phyloP scores from a whole-genome alignment of 2,113 vertebrate species.

The Corydoras sp. region DNA sequence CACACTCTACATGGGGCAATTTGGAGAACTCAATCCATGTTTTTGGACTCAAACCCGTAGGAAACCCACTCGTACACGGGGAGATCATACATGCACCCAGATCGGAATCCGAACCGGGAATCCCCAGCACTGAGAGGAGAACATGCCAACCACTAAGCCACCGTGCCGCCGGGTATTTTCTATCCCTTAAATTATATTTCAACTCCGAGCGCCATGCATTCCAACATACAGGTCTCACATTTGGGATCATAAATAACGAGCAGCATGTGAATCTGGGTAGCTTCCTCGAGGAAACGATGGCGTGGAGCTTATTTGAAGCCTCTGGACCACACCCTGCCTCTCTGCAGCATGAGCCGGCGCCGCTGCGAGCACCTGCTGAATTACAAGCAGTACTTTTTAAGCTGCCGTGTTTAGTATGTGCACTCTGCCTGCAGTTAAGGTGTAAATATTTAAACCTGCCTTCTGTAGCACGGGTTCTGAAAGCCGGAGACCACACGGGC shows the following conservation, averaged over 20 bases:
- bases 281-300: background rate
- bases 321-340: background rate
- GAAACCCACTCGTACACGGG: too few relatives aligned
- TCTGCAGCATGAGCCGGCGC: background rate
- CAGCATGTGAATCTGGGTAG: background rate
- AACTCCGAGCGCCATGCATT: conserved; percentile 4
- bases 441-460: background rate
- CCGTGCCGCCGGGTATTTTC: too few relatives aligned
- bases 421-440: background rate
- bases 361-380: background rate
- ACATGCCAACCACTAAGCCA: too few relatives aligned
- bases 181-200: background rate
- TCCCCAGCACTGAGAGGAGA: too few relatives aligned
- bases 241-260: background rate
- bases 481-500: background rate
- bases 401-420: background rate
- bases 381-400: background rate
- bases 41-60: too few relatives aligned
- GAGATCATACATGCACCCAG: too few relatives aligned
- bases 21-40: too few relatives aligned
- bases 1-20: too few relatives aligned
- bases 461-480: background rate
- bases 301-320: background rate
- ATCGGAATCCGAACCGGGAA: too few relatives aligned
- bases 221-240: background rate